These are phyloP conservation scores for Criorhina ranunculi DNA, from an alignment of 2,888 invertebrate genomes.

Conservation along the genomic window DNA sequence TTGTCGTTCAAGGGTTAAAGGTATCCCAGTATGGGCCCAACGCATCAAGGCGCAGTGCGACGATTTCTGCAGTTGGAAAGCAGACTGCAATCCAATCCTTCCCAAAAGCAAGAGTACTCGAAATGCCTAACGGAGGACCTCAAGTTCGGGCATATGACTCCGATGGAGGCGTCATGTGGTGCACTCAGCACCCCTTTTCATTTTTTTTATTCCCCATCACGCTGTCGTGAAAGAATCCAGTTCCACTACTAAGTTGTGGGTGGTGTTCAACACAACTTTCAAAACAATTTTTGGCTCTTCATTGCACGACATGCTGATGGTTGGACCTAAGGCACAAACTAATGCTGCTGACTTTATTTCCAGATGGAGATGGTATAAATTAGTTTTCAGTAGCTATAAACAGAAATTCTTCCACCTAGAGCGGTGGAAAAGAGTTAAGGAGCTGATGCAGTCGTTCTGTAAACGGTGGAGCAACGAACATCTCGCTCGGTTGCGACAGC, in stretches of 20 bases:
- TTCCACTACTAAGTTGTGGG: not conserved
- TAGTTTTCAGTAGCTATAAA: not conserved
- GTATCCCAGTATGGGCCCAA: not conserved
- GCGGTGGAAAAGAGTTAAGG: too few relatives aligned
- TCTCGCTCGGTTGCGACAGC: too few relatives aligned
- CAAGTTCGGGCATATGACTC: not conserved
- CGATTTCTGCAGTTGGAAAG: not conserved
- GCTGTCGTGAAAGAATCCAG: not conserved
- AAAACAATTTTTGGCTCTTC: not conserved
- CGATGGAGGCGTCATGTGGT: not conserved
- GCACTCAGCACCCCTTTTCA: not conserved
- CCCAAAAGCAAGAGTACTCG: too few relatives aligned
- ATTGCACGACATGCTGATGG: conserved; percentile 5
- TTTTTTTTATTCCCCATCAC: conserved; percentile 3
- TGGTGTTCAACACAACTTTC: not conserved
- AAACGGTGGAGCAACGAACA: too few relatives aligned
- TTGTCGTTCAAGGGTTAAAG: not conserved
- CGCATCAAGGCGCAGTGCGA: not conserved
- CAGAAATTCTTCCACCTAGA: too few relatives aligned
- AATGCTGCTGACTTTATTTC: too few relatives aligned
- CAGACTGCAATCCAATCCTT: not conserved
- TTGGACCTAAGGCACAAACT: not conserved
- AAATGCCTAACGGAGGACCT: not conserved
- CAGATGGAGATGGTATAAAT: too few relatives aligned
- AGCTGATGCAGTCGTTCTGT: too few relatives aligned